Evolutionary conservation across 2,888 invertebrate species (phyloP).

Genomic region (Pristionchus arcanus): DNA sequence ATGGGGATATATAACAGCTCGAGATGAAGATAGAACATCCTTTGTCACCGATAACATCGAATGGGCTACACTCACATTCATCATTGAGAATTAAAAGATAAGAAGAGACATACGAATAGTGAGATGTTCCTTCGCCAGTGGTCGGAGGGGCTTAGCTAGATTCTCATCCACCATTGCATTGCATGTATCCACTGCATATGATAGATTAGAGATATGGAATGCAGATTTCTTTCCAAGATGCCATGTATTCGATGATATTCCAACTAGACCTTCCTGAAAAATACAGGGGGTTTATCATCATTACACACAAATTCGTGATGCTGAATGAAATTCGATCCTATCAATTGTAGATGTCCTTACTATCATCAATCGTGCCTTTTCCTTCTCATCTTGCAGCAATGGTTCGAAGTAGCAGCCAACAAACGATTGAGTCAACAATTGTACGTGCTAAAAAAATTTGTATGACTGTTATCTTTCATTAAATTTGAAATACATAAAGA

Average conservation of each 20-base stretch:
- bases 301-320: neutral
- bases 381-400: slow-evolving; percentile 2
- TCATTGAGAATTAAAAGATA: neutral
- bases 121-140: slow-evolving; percentile 12
- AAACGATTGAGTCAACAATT: slow-evolving; percentile 45
- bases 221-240: slow-evolving; percentile 8
- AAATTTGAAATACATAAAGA: too few species aligned
- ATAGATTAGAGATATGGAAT: neutral
- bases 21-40: slow-evolving; percentile 11
- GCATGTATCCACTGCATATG: neutral
- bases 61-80: neutral
- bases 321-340: too few species aligned
- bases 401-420: slow-evolving; percentile 43
- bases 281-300: too few species aligned
- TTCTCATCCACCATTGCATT: neutral
- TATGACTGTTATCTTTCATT: neutral
- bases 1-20: slow-evolving; percentile 34
- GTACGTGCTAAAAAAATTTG: slow-evolving; percentile 5
- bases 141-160: neutral
- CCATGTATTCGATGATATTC: neutral
- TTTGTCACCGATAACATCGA: neutral
- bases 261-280: neutral
- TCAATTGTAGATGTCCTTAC: neutral
- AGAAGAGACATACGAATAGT: neutral
- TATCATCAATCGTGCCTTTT: slow-evolving; percentile 21